Evolutionary conservation across 2,888 invertebrate genomes (phyloP).

Genomic region (Agrochola macilenta): DNA sequence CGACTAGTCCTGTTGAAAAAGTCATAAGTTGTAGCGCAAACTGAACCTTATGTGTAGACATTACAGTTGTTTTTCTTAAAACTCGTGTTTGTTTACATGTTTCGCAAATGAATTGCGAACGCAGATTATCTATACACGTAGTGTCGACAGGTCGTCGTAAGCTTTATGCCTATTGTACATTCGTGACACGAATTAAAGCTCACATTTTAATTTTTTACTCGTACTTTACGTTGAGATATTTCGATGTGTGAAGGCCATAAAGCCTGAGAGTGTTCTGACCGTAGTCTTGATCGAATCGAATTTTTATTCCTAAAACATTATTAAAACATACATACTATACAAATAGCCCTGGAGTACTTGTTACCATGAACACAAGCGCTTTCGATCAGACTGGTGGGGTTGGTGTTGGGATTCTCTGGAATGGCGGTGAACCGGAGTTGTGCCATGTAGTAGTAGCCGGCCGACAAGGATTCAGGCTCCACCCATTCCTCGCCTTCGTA

Average conservation of each 20-base stretch:
- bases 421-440: slow-evolving; percentile 74
- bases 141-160: neutral
- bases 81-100: too few relatives aligned
- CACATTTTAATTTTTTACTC: neutral
- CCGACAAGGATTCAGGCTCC: slow-evolving; percentile 66
- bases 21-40: too few relatives aligned
- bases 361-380: slow-evolving; percentile 64
- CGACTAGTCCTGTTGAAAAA: too few relatives aligned
- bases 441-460: slow-evolving; percentile 75
- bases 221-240: neutral
- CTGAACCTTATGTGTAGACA: too few relatives aligned
- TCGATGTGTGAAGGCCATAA: neutral
- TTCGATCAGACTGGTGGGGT: slow-evolving; percentile 67
- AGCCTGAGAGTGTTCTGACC: neutral
- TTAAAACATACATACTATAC: slow-evolving; percentile 67
- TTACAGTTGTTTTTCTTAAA: too few relatives aligned
- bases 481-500: slow-evolving; percentile 76
- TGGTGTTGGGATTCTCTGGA: slow-evolving; percentile 67
- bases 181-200: neutral
- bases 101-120: too few relatives aligned
- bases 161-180: neutral
- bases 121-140: neutral
- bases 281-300: neutral
- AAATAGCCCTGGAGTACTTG: slow-evolving; percentile 68
- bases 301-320: neutral